A percentile compares a stretch with the other conserved stretches of the same genome.
Conservation (phyloP, 37 sponge, comb jelly and placozoan species). For the Theonella swinhoei region DNA sequence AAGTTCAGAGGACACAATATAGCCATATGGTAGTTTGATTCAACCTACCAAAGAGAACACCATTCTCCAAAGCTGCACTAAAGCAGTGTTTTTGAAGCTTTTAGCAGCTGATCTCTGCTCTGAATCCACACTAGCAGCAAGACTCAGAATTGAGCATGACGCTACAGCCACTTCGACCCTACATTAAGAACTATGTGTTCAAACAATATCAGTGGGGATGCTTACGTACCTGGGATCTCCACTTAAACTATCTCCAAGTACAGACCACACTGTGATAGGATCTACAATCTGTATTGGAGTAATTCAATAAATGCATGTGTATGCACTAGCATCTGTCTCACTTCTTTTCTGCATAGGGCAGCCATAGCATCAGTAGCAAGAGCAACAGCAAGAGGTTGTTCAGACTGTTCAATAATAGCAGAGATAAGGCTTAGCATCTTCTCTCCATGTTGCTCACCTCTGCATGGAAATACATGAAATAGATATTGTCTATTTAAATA, state of each 20-base stretch:
- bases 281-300: neutral
- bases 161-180: neutral
- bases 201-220: too few relatives aligned
- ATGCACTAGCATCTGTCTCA: neutral
- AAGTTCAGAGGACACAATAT: too few relatives aligned
- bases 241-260: neutral
- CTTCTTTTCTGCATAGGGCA: neutral
- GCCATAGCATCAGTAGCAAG: neutral
- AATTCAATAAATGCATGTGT: neutral
- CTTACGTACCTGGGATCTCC: too few relatives aligned
- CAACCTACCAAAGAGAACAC: neutral
- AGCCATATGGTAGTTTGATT: too few relatives aligned
- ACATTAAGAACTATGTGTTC: too few relatives aligned
- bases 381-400: neutral
- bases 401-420: neutral
- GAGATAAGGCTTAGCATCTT: neutral
- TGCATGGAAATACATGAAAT: neutral
- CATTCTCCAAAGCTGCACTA: neutral
- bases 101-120: neutral
- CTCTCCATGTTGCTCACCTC: neutral
- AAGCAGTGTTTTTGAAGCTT: neutral
- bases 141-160: neutral
- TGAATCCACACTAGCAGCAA: neutral
- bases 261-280: neutral
- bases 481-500: too few relatives aligned